Evolutionary conservation across 2,888 invertebrate genomes (phyloP), one percentile per base, ranked within the genome.

Genomic region (Glaucopsyche alexis): DNA sequence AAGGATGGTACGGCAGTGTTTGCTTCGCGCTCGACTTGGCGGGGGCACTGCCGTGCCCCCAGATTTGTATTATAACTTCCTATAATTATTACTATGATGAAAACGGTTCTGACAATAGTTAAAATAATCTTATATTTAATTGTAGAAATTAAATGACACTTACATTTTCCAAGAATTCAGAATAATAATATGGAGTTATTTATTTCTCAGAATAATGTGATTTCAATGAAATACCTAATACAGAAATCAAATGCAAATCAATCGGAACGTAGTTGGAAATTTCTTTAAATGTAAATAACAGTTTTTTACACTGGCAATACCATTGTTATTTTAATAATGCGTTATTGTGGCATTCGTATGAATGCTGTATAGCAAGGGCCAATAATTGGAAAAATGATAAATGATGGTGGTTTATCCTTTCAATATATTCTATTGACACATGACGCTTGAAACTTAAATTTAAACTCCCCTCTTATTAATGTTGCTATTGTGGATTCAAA

Each of bases 381-480:
- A 74, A 72, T 72, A 74, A 73, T 76, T 77, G 66, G 86, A 84
- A 74, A 81, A 81, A 91, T 93, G 91, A 92, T 92, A 89, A 89
- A 91, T 91, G 92, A 88, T 81, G 79, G 79, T 79, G 81, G 82
- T 85, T 87, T 84, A 85, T 83, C 85, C 76, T 71, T 73, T 83
- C 83, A 85, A 83, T 83, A 87, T 87, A 87, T 84, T 84, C 86
- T 87, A 88, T 88, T 87, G 89, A 87, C 85, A 86, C 83, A 79
- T 82, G 80, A 85, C 87, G 84, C 84, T 84, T 83, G 77, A 74
- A 80, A 84, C 84, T 85, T 80, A 78, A 81, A 84, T 84, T 84
- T 84, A 79, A 82, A 84, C 82, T 81, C 84, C 86, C 86, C 81
- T 79, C 80, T 86, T 82, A 85, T 85, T 80, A 80, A 67, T 47